Conservation (phyloP, 2,888 invertebrate genomes). For the Nebria salina region DNA sequence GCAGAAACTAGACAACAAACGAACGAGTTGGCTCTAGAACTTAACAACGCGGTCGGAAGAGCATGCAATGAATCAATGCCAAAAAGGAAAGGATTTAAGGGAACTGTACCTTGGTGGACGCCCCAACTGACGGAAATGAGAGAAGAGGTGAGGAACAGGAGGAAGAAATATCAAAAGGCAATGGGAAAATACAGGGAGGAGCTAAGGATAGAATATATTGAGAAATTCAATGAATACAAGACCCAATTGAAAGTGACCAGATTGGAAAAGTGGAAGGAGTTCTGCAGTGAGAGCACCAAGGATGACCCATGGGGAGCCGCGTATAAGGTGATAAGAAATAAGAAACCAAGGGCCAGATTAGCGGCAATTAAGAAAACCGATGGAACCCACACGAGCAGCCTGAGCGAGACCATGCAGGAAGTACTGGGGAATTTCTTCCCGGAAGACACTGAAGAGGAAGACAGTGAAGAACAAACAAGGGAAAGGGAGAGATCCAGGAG, state of each 20-base stretch:
- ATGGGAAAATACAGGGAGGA: slow-evolving; percentile 1
- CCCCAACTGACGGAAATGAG: slow-evolving; percentile 27
- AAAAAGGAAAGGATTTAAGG: slow-evolving; percentile 8
- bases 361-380: not conserved
- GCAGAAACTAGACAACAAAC: not conserved
- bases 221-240: not conserved
- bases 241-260: slow-evolving; percentile 6
- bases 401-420: slow-evolving; percentile 24
- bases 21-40: not conserved
- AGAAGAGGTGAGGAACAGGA: slow-evolving; percentile 5
- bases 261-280: slow-evolving; percentile 39
- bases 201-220: not conserved
- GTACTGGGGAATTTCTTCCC: slow-evolving; percentile 3
- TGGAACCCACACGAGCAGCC: slow-evolving; percentile 18
- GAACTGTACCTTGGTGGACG: slow-evolving; percentile 48
- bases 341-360: not conserved
- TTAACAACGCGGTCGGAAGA: slow-evolving; percentile 27
- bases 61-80: slow-evolving; percentile 39
- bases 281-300: slow-evolving; percentile 22
- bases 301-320: slow-evolving; percentile 47
- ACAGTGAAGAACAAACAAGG: not conserved
- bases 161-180: slow-evolving; percentile 18
- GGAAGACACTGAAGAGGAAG: not conserved
- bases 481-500: not conserved
- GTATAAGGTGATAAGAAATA: slow-evolving; percentile 29